phyloP scores from a whole-genome alignment of 35 echinoderm and acorn worm genomes.

The Apostichopus parvimensis region DNA sequence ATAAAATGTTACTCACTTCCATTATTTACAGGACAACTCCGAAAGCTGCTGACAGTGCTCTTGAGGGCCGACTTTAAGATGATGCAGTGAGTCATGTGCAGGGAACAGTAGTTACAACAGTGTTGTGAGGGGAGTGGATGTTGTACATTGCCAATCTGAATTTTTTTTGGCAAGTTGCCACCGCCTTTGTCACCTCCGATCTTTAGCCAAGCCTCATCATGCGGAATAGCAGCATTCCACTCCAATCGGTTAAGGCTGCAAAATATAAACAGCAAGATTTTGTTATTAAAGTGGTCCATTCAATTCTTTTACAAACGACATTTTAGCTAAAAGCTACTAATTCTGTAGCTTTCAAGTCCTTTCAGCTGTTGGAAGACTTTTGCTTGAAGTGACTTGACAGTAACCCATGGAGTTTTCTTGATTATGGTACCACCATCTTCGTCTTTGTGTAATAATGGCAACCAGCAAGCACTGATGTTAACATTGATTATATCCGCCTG shows the following conservation, averaged over 20 bases:
- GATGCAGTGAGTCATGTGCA: constrained; percentile 43
- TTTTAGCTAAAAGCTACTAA: too few relatives aligned
- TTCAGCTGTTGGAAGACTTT: too few relatives aligned
- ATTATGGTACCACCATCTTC: too few relatives aligned
- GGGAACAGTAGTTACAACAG: constrained; percentile 54
- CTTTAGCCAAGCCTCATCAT: constrained; percentile 74
- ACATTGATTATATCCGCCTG: too few relatives aligned
- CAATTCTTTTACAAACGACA: too few relatives aligned
- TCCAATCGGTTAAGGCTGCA: constrained; percentile 7
- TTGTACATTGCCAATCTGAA: constrained; percentile 68
- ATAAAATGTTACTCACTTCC: constrained; percentile 16
- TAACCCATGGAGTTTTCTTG: too few relatives aligned
- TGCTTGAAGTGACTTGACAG: too few relatives aligned
- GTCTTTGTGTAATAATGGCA: too few relatives aligned
- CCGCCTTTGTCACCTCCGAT: constrained; percentile 81
- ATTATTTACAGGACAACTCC: constrained; percentile 31
- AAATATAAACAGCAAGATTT: not conserved
- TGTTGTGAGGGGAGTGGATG: constrained; percentile 69
- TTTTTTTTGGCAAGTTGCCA: constrained; percentile 52
- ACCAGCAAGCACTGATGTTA: too few relatives aligned
- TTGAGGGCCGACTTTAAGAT: constrained; percentile 35
- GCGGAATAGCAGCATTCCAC: constrained; percentile 47
- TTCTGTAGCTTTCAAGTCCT: too few relatives aligned
- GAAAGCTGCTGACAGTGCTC: constrained; percentile 21
- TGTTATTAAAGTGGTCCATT: too few relatives aligned